These are phyloP conservation scores for Vanessa tameamea DNA, from an alignment of 1,140 invertebrate genomes.

Conservation along the genomic window DNA sequence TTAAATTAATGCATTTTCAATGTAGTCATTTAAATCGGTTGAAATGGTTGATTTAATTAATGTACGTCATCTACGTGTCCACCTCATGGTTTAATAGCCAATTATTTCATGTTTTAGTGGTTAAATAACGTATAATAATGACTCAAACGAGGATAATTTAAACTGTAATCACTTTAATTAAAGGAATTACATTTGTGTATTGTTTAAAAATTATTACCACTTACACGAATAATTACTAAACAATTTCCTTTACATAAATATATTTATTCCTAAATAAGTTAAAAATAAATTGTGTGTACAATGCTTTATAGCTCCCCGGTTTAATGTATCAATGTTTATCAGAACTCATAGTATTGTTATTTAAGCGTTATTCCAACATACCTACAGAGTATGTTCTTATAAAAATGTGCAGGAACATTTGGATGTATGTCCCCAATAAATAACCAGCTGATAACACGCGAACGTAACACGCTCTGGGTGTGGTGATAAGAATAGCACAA, in stretches of 20 bases:
- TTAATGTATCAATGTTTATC: slow-evolving; percentile 4
- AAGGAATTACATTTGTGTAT: slow-evolving; percentile 10
- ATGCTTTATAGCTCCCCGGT: neutral
- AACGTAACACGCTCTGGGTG: slow-evolving; percentile 11
- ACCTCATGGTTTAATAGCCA: neutral
- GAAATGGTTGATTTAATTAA: neutral
- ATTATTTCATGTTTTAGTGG: slow-evolving; percentile 4
- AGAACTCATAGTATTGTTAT: slow-evolving; percentile 2
- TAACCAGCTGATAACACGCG: slow-evolving; percentile 10
- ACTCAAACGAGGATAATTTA: slow-evolving; percentile 19
- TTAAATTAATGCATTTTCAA: neutral
- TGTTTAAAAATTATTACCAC: neutral
- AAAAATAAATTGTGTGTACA: neutral
- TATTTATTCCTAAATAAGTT: neutral
- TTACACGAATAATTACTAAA: neutral
- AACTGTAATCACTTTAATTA: neutral
- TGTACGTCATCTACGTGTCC: neutral
- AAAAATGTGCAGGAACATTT: slow-evolving; percentile 18
- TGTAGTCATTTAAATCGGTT: neutral
- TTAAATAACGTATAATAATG: slow-evolving; percentile 9
- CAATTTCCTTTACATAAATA: neutral
- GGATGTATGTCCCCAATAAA: slow-evolving; percentile 20
- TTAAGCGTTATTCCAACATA: slow-evolving; percentile 3
- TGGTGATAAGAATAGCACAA: slow-evolving; percentile 23
- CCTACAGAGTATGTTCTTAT: neutral